phyloP scores from a whole-genome alignment of 1,140 invertebrate genomes.

The Physella acuta region DNA sequence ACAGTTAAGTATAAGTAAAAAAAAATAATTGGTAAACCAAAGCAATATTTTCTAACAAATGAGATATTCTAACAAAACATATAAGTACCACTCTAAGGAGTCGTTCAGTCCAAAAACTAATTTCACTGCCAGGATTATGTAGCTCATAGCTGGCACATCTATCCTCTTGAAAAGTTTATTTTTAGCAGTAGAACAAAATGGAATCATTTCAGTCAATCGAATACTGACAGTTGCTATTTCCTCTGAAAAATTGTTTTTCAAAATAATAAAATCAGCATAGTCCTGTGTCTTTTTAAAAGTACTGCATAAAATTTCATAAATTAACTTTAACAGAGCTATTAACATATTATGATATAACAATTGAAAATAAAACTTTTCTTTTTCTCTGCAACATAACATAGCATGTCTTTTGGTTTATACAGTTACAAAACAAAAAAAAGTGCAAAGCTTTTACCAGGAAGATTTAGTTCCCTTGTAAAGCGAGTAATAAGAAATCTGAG shows the following conservation, averaged over 20 bases:
- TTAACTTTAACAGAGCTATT: no score
- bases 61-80: background rate
- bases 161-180: background rate
- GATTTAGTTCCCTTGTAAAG: constrained; percentile 8
- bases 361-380: no score
- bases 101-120: background rate
- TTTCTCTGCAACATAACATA: no score
- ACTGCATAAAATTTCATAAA: no score
- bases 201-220: background rate
- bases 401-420: no score
- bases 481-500: background rate
- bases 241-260: background rate
- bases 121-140: constrained; percentile 3
- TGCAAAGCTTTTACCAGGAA: constrained; percentile 3
- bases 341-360: no score
- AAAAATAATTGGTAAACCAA: no score
- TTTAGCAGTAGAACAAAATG: background rate
- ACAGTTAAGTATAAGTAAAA: no score
- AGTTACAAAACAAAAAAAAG: background rate
- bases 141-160: background rate
- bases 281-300: no score
- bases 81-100: background rate
- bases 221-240: background rate
- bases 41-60: no score
- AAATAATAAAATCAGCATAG: background rate